These are phyloP conservation scores for Meda fulgida DNA, from an alignment of 2,797 vertebrate species.

Conservation along the genomic window DNA sequence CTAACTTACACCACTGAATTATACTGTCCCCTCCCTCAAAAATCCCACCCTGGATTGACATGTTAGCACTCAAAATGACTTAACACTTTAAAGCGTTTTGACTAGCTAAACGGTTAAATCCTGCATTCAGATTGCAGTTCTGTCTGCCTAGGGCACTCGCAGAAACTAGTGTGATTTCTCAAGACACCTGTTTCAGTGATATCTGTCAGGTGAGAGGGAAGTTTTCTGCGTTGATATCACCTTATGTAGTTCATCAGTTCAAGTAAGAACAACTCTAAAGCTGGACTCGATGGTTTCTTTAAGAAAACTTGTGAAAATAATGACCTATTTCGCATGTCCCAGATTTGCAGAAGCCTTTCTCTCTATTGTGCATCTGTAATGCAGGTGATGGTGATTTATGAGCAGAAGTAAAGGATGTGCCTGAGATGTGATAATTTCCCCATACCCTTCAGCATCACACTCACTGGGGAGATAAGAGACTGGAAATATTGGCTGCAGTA, in stretches of 20 bases:
- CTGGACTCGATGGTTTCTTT: constrained; percentile 46
- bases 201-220: constrained; percentile 2
- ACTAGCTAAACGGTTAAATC: background rate
- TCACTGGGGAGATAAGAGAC: constrained; percentile 54
- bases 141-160: background rate
- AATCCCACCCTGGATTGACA: background rate
- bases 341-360: constrained; percentile 60
- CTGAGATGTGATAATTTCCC: constrained; percentile 63
- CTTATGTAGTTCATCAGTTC: constrained; percentile 49
- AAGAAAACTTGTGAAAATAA: constrained; percentile 59
- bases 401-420: constrained; percentile 58
- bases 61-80: background rate
- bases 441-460: constrained; percentile 58
- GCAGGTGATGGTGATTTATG: constrained; percentile 66
- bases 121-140: background rate
- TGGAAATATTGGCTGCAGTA: constrained; percentile 56
- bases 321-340: constrained; percentile 64
- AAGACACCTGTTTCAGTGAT: constrained; percentile 10
- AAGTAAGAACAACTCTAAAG: constrained; percentile 51
- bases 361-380: constrained; percentile 62
- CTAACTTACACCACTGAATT: background rate
- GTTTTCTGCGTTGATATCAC: constrained; percentile 7
- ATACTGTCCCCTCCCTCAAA: background rate
- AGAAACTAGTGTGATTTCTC: background rate
- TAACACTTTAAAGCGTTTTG: background rate